These are phyloP conservation scores for Drosophila suboccidentalis DNA, from an alignment of 2,888 invertebrate species.

Conservation along the genomic window DNA sequence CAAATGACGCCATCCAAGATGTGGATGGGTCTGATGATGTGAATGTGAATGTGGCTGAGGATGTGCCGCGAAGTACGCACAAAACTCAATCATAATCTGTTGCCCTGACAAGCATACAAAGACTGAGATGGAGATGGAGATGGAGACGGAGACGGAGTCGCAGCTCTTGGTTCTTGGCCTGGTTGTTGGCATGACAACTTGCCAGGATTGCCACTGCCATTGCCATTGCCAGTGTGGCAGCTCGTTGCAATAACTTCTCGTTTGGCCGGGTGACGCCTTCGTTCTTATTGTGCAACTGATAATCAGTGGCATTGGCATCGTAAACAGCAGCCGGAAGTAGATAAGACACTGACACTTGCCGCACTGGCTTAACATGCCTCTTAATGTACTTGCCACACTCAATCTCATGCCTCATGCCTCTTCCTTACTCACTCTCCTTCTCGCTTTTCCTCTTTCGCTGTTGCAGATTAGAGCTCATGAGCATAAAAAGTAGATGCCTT, in stretches of 20 bases:
- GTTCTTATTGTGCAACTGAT: constrained; percentile 69
- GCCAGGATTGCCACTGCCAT: constrained; percentile 27
- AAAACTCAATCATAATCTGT: constrained; percentile 82
- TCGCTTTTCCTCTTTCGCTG: background rate
- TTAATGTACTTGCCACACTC: constrained; percentile 50
- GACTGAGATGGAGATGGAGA: constrained; percentile 24
- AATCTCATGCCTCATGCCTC: background rate
- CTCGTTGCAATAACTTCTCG: constrained; percentile 79
- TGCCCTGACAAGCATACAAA: constrained; percentile 56
- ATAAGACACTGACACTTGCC: constrained; percentile 78
- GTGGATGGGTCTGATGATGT: background rate
- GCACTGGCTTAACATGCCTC: constrained; percentile 66
- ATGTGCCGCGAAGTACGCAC: constrained; percentile 30
- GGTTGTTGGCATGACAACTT: constrained; percentile 67
- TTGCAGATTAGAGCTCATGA: constrained; percentile 58
- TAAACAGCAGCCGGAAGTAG: constrained; percentile 74
- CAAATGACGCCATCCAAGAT: constrained; percentile 62
- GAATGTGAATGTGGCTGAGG: background rate
- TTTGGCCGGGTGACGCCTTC: constrained; percentile 50
- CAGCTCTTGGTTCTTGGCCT: constrained; percentile 3
- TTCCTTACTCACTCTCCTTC: background rate
- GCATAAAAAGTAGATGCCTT: constrained; percentile 57
- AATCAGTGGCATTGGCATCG: constrained; percentile 77
- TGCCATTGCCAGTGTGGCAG: constrained; percentile 30
- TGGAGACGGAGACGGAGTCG: background rate